phyloP scores from a whole-genome alignment of 2,113 vertebrate genomes.

The Paratilapia polleni region DNA sequence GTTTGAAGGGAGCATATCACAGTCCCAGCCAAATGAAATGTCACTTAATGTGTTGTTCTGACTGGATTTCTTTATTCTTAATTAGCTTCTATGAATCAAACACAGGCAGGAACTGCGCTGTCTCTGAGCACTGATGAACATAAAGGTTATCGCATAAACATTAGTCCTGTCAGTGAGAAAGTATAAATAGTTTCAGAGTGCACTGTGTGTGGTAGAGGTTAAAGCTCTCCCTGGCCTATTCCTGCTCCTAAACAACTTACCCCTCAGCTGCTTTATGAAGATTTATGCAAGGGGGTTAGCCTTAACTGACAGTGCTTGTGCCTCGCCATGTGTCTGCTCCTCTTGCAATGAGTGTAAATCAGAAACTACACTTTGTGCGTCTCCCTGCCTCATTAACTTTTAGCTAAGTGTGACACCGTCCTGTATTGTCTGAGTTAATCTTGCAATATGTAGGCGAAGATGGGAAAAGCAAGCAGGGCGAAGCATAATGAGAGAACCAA shows the following conservation, averaged over 20 bases:
- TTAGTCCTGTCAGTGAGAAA: not conserved
- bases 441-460: constrained; percentile 11
- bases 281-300: constrained; percentile 72
- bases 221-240: constrained; percentile 60
- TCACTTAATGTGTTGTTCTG: not conserved
- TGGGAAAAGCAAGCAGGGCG: constrained; percentile 18
- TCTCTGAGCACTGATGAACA: constrained; percentile 6
- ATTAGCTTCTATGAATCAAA: not conserved
- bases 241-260: constrained; percentile 63
- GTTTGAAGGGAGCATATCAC: not conserved
- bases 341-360: constrained; percentile 21
- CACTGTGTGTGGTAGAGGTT: constrained; percentile 39
- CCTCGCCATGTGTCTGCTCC: constrained; percentile 25
- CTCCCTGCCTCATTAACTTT: constrained; percentile 29
- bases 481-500: constrained; percentile 12
- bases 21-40: not conserved
- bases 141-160: constrained; percentile 18
- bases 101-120: not conserved
- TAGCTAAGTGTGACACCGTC: constrained; percentile 25
- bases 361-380: constrained; percentile 1
- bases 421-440: constrained; percentile 11
- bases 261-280: constrained; percentile 74
- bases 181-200: constrained; percentile 31
- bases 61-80: not conserved
- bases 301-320: constrained; percentile 56